Evolutionary conservation across 2,888 invertebrate species (phyloP).

Genomic region (Agrilus cyanescens): DNA sequence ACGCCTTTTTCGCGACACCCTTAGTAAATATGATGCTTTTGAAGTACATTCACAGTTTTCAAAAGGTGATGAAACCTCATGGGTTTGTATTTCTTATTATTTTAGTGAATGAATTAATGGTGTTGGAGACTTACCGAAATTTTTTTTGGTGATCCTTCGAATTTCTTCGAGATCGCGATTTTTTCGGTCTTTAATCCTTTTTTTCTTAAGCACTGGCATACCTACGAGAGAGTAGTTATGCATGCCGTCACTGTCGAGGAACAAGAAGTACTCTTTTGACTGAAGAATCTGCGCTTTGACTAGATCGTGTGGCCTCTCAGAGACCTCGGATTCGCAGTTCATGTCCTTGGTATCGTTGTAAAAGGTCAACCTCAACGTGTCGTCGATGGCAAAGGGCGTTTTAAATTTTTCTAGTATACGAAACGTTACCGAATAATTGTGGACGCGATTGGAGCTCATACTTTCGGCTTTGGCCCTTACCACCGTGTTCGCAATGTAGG

Average conservation of each 20-base stretch:
- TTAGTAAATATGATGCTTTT: no score
- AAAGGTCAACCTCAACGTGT: conserved; percentile 42
- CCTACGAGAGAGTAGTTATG: conserved; percentile 46
- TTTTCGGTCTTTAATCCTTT: conserved; percentile 23
- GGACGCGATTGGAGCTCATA: conserved; percentile 44
- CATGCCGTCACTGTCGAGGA: conserved; percentile 44
- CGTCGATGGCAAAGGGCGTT: conserved; percentile 35
- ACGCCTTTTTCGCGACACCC: no score
- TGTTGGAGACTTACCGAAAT: conserved; percentile 26
- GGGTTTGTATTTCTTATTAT: no score
- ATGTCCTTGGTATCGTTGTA: conserved; percentile 31
- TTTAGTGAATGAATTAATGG: no score
- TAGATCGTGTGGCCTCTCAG: conserved; percentile 28
- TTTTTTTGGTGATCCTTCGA: conserved; percentile 24
- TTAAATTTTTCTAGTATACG: conserved; percentile 52
- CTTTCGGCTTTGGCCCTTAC: conserved; percentile 54
- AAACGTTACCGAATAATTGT: conserved; percentile 54
- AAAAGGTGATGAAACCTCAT: no score
- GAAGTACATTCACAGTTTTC: no score
- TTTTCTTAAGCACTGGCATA: conserved; percentile 37
- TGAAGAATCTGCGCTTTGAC: conserved; percentile 44
- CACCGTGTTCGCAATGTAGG: conserved; percentile 52
- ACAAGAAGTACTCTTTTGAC: conserved; percentile 47
- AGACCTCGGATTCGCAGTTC: conserved; percentile 26
- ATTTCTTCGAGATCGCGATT: conserved; percentile 21